Percentiles rank a stretch among this genome's conserved stretches.
phyloP scores from a whole-genome alignment of 2,113 vertebrate genomes.

The Pipra filicauda region DNA sequence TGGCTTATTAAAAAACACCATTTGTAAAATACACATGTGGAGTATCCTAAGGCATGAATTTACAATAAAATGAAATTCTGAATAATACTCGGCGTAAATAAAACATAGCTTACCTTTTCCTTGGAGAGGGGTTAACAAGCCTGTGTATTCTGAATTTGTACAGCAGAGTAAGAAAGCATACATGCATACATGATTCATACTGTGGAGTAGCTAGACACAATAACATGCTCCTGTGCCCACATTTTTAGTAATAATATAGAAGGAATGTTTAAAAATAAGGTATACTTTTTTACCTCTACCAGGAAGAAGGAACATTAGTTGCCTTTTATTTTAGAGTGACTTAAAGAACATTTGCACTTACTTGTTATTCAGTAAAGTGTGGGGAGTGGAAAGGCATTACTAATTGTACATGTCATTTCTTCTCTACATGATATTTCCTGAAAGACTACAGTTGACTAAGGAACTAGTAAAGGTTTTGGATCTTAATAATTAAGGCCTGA shows the following conservation, averaged over 20 bases:
- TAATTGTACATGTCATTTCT: not conserved
- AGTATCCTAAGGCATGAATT: not conserved
- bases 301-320: not conserved
- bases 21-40: not conserved
- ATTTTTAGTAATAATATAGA: not conserved
- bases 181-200: not conserved
- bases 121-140: not conserved
- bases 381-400: not conserved
- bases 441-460: not conserved
- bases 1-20: not conserved
- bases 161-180: not conserved
- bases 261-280: not conserved
- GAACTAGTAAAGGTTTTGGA: not conserved
- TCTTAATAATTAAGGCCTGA: not conserved
- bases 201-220: not conserved
- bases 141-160: not conserved
- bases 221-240: not conserved
- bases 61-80: not conserved
- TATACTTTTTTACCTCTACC: not conserved
- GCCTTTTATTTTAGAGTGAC: not conserved
- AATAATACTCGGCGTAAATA: not conserved
- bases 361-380: not conserved
- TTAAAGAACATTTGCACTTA: not conserved
- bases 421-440: not conserved
- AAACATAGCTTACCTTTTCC: not conserved